A percentile compares a stretch with the other conserved stretches of the same genome.
Evolutionary conservation across 2,113 vertebrate species (phyloP).

Genomic region (Gorsachius goisagi): DNA sequence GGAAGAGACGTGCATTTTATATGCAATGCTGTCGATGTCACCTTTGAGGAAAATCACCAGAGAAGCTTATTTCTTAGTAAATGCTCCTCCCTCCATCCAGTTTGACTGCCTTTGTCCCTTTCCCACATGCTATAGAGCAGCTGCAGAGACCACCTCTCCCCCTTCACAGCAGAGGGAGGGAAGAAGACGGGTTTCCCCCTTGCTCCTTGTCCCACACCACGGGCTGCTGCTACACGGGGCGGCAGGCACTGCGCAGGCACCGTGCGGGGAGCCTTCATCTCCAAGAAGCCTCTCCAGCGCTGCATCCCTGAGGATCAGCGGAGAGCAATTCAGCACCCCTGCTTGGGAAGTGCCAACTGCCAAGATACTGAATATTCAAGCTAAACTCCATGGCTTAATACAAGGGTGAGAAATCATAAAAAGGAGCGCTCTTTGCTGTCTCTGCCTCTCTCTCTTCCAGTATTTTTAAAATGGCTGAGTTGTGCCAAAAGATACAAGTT

Average conservation of each 20-base stretch:
- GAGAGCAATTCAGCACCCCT: not conserved
- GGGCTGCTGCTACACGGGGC: not conserved
- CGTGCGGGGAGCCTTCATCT: not conserved
- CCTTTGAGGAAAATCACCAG: not conserved
- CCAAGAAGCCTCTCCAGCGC: not conserved
- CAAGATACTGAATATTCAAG: not conserved
- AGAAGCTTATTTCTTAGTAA: not conserved
- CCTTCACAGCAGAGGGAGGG: not conserved
- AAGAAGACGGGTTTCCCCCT: not conserved
- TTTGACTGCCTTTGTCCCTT: not conserved
- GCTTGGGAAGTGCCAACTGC: not conserved
- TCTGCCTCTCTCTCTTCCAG: not conserved
- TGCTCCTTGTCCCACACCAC: not conserved
- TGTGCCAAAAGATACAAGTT: slow-evolving; percentile 10
- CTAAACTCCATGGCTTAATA: not conserved
- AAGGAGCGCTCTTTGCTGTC: not conserved
- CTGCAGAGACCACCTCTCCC: not conserved
- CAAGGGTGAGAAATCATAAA: not conserved
- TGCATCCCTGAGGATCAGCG: not conserved
- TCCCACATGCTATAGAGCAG: not conserved
- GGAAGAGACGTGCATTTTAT: not conserved
- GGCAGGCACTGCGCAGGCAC: not conserved
- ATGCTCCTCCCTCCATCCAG: not conserved
- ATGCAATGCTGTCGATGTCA: not conserved
- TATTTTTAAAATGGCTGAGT: not conserved